Evolutionary conservation across 2,113 vertebrate genomes (phyloP).

Genomic region (Gnathonemus longibarbis): DNA sequence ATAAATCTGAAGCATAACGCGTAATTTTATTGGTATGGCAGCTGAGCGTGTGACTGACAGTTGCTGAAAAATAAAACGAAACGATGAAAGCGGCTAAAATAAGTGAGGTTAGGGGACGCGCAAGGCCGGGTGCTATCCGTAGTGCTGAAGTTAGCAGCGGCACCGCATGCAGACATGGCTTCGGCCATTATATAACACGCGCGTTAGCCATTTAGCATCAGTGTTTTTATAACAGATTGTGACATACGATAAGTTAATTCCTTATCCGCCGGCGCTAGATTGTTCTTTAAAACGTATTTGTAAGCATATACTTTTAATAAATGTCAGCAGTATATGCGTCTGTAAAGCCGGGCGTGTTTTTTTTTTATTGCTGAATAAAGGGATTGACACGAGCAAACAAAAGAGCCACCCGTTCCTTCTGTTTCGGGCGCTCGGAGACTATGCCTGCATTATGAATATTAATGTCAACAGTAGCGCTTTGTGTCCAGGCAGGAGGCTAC

Average conservation of each 20-base stretch:
- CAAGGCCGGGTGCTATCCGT: conserved; percentile 57
- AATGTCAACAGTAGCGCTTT: conserved; percentile 75
- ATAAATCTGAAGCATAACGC: not conserved
- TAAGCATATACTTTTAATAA: not conserved
- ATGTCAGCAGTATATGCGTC: conserved; percentile 45
- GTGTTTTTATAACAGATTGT: not conserved
- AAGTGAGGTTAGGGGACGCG: not conserved
- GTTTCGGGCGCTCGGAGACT: conserved; percentile 62
- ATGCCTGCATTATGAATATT: conserved; percentile 75
- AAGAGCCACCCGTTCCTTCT: conserved; percentile 75
- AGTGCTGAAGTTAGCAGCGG: conserved; percentile 62
- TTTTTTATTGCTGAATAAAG: conserved; percentile 65
- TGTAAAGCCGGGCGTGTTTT: conserved; percentile 53
- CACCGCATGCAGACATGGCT: not conserved
- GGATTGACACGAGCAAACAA: conserved; percentile 72
- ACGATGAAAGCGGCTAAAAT: not conserved
- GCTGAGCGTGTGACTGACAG: not conserved
- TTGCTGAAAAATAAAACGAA: not conserved
- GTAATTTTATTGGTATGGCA: not conserved
- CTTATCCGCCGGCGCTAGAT: not conserved
- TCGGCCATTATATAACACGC: conserved; percentile 5
- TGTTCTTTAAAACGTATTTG: not conserved
- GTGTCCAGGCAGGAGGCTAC: conserved; percentile 62
- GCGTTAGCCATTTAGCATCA: not conserved
- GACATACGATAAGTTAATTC: not conserved